A percentile compares a stretch with the other conserved stretches of the same genome.
phyloP scores from a whole-genome alignment of 1,140 invertebrate genomes.

The Cydia strobilella region DNA sequence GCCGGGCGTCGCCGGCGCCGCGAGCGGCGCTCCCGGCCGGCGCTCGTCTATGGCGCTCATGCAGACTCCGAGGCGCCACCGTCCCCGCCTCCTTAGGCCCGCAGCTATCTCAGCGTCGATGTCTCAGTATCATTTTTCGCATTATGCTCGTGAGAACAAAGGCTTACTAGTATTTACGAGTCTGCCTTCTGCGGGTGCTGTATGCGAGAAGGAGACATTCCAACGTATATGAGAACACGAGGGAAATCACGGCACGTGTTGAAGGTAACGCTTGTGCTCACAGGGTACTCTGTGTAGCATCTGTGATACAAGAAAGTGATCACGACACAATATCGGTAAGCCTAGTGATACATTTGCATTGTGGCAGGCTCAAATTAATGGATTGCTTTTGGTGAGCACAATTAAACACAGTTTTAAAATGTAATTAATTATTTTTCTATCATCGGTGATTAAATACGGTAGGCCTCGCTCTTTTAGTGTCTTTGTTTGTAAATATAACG shows the following conservation, averaged over 20 bases:
- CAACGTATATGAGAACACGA: slow-evolving; percentile 81
- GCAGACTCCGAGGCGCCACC: slow-evolving; percentile 70
- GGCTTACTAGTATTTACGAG: slow-evolving; percentile 74
- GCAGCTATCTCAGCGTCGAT: slow-evolving; percentile 82
- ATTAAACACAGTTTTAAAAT: slow-evolving; percentile 55
- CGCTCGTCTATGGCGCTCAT: slow-evolving; percentile 62
- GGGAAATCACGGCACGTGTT: slow-evolving; percentile 74
- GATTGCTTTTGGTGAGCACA: slow-evolving; percentile 67
- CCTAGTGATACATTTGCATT: slow-evolving; percentile 74
- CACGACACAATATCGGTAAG: slow-evolving; percentile 77
- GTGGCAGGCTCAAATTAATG: slow-evolving; percentile 71
- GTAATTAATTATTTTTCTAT: slow-evolving; percentile 70
- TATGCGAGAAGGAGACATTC: slow-evolving; percentile 88
- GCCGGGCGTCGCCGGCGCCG: slow-evolving; percentile 47
- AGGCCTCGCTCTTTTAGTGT: slow-evolving; percentile 35
- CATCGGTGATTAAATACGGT: slow-evolving; percentile 48
- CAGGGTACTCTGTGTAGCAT: slow-evolving; percentile 76
- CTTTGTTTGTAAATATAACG: slow-evolving; percentile 28
- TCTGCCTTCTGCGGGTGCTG: slow-evolving; percentile 88
- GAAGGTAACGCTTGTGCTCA: slow-evolving; percentile 75
- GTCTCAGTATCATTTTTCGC: slow-evolving; percentile 75
- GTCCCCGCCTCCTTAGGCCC: slow-evolving; percentile 81
- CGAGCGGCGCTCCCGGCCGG: slow-evolving; percentile 68
- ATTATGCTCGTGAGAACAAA: slow-evolving; percentile 74
- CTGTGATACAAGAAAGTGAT: slow-evolving; percentile 78